phyloP scores from a whole-genome alignment of 2,797 vertebrate species.

The Fistularia tabacaria region DNA sequence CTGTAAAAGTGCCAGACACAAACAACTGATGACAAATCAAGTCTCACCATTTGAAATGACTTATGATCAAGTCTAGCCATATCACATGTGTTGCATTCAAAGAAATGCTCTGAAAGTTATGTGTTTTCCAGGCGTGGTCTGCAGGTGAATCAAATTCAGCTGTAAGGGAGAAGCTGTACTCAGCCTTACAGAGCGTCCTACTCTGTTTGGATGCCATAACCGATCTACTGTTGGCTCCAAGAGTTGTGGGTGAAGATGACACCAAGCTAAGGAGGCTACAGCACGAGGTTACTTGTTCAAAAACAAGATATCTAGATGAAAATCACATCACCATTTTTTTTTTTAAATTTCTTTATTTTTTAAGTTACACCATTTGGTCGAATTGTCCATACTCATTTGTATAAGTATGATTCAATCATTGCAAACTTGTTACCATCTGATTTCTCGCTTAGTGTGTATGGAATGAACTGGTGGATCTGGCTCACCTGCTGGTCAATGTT shows the following conservation, averaged over 20 bases:
- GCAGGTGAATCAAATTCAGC: slow-evolving; percentile 7
- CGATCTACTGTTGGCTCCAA: slow-evolving; percentile 61
- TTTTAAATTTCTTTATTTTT: no score
- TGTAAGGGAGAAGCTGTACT: slow-evolving; percentile 69
- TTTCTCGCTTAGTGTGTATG: slow-evolving; percentile 72
- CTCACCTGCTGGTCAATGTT: slow-evolving; percentile 70
- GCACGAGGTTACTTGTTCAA: slow-evolving; percentile 69
- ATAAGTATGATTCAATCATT: no score
- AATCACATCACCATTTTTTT: no score
- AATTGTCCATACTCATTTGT: no score
- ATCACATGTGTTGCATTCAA: no score
- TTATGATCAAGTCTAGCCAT: no score
- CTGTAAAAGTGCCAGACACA: no score
- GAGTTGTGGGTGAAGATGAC: slow-evolving; percentile 54
- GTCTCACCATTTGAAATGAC: no score
- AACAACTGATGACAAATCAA: no score
- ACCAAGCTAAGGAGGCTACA: slow-evolving; percentile 63
- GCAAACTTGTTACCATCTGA: background rate
- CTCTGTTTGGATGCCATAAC: slow-evolving; percentile 71
- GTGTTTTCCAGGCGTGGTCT: slow-evolving; percentile 25
- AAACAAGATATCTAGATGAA: no score
- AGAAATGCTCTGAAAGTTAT: no score
- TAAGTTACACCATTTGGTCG: no score
- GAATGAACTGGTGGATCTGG: slow-evolving; percentile 73
- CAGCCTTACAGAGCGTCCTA: slow-evolving; percentile 67